These are phyloP conservation scores for Heliconius congener DNA, from an alignment of 1,140 invertebrate species.

Conservation along the genomic window DNA sequence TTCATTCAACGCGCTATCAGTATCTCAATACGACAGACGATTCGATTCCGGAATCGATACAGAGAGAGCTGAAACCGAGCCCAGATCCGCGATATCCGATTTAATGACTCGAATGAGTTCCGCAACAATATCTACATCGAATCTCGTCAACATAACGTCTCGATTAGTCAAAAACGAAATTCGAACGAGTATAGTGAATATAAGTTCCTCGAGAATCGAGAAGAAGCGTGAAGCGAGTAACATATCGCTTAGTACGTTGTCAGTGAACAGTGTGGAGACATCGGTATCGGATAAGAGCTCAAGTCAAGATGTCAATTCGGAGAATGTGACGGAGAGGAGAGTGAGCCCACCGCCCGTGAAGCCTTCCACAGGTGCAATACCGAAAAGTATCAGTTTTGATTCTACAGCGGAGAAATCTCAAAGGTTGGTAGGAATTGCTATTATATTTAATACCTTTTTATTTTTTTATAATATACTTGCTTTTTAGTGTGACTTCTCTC, in stretches of 20 bases:
- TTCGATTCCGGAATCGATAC: constrained; percentile 64
- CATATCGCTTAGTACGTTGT: constrained; percentile 74
- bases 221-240: constrained; percentile 65
- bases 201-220: constrained; percentile 72
- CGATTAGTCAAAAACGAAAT: constrained; percentile 69
- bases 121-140: constrained; percentile 62
- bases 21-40: constrained; percentile 65
- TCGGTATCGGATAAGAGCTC: constrained; percentile 75
- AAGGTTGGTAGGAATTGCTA: constrained; percentile 67
- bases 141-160: constrained; percentile 62
- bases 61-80: constrained; percentile 51
- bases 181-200: constrained; percentile 74
- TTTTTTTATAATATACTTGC: too few relatives aligned
- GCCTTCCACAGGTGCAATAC: constrained; percentile 90
- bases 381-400: constrained; percentile 96
- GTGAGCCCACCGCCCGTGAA: constrained; percentile 80
- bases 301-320: constrained; percentile 77
- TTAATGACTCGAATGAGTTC: constrained; percentile 70
- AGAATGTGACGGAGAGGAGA: constrained; percentile 74
- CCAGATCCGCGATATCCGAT: constrained; percentile 62
- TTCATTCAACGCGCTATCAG: constrained; percentile 72
- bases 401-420: constrained; percentile 92
- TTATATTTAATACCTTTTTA: too few relatives aligned
- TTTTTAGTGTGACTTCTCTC: too few relatives aligned
- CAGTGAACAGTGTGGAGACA: constrained; percentile 74